phyloP scores from a whole-genome alignment of 35 echinoderm and acorn worm species.

The Apostichopus parvimensis region DNA sequence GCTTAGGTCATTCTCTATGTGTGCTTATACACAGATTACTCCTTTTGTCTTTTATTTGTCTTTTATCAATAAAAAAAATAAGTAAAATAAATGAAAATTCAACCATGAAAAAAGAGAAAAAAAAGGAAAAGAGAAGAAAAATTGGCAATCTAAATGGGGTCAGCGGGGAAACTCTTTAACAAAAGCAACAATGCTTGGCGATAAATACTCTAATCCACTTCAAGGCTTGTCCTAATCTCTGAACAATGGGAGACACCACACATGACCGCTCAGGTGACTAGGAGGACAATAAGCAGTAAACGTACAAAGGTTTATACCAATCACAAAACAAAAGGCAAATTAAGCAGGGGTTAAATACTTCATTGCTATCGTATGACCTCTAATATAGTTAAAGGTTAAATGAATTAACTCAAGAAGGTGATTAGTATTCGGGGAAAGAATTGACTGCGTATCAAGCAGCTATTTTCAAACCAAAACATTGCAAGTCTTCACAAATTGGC shows the following conservation, averaged over 20 bases:
- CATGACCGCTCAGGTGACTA: neutral
- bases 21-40: neutral
- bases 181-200: no score
- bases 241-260: neutral
- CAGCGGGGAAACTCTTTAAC: no score
- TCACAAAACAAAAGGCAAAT: neutral
- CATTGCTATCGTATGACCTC: neutral
- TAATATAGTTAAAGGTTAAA: neutral
- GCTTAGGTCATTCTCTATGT: no score
- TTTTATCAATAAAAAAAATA: neutral
- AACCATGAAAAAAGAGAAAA: no score
- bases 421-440: neutral
- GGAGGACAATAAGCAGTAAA: neutral
- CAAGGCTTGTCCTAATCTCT: neutral
- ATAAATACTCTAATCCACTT: neutral
- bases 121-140: no score
- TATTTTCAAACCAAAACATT: no score
- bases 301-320: neutral
- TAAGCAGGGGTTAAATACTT: neutral
- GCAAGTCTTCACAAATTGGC: neutral
- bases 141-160: no score
- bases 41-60: no score
- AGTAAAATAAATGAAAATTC: no score
- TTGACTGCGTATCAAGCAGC: neutral
- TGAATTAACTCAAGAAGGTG: neutral